Evolutionary conservation across 2,113 vertebrate genomes (phyloP).

Genomic region (Cyanocitta stelleri): DNA sequence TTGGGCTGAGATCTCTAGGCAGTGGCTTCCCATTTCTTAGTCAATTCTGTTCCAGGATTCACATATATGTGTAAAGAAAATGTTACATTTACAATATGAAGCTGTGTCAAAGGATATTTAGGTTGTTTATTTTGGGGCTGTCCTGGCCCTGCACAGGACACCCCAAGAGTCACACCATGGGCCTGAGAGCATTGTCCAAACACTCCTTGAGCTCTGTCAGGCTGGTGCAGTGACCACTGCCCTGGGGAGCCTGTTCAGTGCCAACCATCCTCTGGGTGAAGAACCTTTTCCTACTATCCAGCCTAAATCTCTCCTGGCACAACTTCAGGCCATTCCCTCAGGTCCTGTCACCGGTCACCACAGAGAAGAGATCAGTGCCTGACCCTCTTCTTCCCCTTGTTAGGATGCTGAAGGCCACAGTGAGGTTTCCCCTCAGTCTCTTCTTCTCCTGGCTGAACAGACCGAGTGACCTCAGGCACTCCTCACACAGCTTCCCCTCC

Average conservation of each 20-base stretch:
- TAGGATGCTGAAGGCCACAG: background rate
- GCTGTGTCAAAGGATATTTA: background rate
- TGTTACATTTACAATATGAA: background rate
- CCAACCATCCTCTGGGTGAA: fast-evolving
- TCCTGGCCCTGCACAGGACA: background rate
- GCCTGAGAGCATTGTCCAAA: background rate
- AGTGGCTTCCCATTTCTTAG: background rate
- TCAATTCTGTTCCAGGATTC: background rate
- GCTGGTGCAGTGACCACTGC: background rate
- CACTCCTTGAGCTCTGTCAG: background rate
- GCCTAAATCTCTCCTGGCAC: background rate
- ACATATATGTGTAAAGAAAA: background rate
- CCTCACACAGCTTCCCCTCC: background rate
- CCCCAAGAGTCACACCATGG: too few relatives aligned
- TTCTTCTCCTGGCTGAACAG: background rate
- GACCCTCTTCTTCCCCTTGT: background rate
- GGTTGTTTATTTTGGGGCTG: background rate
- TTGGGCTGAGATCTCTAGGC: background rate
- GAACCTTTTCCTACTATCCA: fast-evolving
- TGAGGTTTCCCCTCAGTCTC: background rate
- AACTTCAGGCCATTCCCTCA: background rate
- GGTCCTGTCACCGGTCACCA: background rate
- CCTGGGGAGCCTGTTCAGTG: background rate
- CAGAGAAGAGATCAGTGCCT: background rate
- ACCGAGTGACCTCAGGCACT: background rate